Conservation (phyloP, 2,113 vertebrate species). For the Pachypanchax playfairii region DNA sequence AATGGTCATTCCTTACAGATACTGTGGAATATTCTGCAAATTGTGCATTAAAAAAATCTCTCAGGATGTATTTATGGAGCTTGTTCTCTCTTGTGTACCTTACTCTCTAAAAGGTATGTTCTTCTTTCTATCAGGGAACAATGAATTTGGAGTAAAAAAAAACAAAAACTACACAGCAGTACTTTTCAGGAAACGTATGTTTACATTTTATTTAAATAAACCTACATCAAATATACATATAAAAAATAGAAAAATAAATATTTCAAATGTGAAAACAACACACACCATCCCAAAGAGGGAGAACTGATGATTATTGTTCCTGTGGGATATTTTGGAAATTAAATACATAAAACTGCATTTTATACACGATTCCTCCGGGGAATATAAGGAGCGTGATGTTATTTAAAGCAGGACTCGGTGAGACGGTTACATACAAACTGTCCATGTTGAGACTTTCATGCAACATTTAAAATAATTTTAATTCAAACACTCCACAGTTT, state of each 20-base stretch:
- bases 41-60: constrained; percentile 72
- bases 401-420: constrained; percentile 27
- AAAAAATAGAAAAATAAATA: constrained; percentile 75
- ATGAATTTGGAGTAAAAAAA: background rate
- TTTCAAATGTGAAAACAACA: constrained; percentile 52
- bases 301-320: constrained; percentile 36
- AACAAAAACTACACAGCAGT: background rate
- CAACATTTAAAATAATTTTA: constrained; percentile 56
- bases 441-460: constrained; percentile 47
- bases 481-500: constrained; percentile 38
- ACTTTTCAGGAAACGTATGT: background rate
- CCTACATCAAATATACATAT: constrained; percentile 71
- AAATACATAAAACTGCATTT: constrained; percentile 74
- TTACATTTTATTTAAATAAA: constrained; percentile 71
- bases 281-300: constrained; percentile 46
- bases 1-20: constrained; percentile 64
- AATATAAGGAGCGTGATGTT: constrained; percentile 17
- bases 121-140: no score
- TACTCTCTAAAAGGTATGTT: background rate
- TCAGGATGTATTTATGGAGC: constrained; percentile 65
- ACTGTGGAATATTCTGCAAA: constrained; percentile 47
- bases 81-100: constrained; percentile 12
- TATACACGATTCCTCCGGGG: constrained; percentile 39
- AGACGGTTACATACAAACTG: constrained; percentile 46
- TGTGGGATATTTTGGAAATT: constrained; percentile 45